These are phyloP conservation scores for Timema cristinae DNA, from an alignment of 2,888 invertebrate genomes.

Conservation along the genomic window DNA sequence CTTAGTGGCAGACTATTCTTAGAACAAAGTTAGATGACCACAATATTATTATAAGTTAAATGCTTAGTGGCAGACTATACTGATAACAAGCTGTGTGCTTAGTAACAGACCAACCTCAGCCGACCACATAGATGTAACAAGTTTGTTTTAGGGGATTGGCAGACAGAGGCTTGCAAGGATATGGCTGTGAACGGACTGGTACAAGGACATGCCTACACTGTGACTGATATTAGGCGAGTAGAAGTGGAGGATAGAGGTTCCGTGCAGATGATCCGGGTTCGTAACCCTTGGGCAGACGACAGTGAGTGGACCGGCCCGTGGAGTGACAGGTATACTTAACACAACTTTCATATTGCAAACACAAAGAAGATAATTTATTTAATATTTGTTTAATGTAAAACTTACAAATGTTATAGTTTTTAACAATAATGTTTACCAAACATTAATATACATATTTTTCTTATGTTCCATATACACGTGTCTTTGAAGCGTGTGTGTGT, in stretches of 20 bases:
- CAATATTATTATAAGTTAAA: too few relatives aligned
- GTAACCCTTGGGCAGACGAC: conserved; percentile 49
- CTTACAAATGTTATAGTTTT: background rate
- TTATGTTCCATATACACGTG: background rate
- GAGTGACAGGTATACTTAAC: conserved; percentile 38
- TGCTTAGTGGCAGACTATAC: too few relatives aligned
- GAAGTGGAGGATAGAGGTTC: conserved; percentile 22
- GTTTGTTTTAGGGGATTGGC: conserved; percentile 37
- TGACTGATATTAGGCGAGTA: conserved; percentile 44
- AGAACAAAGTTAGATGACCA: too few relatives aligned
- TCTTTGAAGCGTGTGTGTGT: too few relatives aligned
- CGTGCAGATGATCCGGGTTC: conserved; percentile 43
- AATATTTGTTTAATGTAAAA: too few relatives aligned
- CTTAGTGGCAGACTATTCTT: too few relatives aligned
- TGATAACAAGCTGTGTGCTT: too few relatives aligned
- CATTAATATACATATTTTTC: background rate
- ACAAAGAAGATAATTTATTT: background rate
- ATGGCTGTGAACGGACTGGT: conserved; percentile 44
- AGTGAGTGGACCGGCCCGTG: conserved; percentile 49
- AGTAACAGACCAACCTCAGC: too few relatives aligned
- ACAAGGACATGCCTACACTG: conserved; percentile 48
- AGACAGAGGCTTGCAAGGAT: conserved; percentile 29
- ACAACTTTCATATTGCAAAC: background rate
- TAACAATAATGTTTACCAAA: background rate
- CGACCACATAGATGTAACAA: too few relatives aligned